Conservation (phyloP, 2,797 vertebrate species). For the Gobio occitaniae region DNA sequence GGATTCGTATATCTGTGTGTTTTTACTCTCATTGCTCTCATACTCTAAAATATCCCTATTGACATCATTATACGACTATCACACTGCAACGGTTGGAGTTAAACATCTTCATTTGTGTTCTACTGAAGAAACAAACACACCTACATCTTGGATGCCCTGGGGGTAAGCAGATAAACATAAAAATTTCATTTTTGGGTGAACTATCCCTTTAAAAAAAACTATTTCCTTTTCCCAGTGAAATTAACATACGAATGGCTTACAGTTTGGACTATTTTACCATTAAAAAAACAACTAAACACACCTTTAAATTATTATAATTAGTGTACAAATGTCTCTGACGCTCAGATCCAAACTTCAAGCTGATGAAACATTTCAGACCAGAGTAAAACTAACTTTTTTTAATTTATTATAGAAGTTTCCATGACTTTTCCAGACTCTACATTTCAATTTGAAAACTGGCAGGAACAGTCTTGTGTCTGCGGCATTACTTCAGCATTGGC, state of each 20-base stretch:
- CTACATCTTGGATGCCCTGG: too few species aligned
- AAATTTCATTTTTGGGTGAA: too few species aligned
- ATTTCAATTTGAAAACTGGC: background rate
- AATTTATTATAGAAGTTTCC: background rate
- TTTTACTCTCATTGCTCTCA: too few species aligned
- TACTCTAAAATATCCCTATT: too few species aligned
- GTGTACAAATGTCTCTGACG: background rate
- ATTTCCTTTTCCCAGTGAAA: background rate
- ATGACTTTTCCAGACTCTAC: background rate
- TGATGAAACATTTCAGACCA: background rate
- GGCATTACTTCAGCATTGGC: background rate
- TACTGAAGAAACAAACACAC: too few species aligned
- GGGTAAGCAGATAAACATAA: too few species aligned
- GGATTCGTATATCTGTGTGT: too few species aligned
- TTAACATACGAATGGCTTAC: background rate
- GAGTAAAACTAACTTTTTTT: background rate
- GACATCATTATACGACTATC: too few species aligned
- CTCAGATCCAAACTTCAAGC: background rate
- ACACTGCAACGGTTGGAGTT: too few species aligned
- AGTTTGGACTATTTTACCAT: background rate
- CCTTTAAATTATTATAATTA: background rate
- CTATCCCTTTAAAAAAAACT: background rate
- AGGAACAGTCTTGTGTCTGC: background rate
- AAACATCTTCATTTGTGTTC: too few species aligned
- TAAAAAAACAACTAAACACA: background rate